Conservation (phyloP, 2,113 vertebrate genomes). For the Tetrao urogallus region DNA sequence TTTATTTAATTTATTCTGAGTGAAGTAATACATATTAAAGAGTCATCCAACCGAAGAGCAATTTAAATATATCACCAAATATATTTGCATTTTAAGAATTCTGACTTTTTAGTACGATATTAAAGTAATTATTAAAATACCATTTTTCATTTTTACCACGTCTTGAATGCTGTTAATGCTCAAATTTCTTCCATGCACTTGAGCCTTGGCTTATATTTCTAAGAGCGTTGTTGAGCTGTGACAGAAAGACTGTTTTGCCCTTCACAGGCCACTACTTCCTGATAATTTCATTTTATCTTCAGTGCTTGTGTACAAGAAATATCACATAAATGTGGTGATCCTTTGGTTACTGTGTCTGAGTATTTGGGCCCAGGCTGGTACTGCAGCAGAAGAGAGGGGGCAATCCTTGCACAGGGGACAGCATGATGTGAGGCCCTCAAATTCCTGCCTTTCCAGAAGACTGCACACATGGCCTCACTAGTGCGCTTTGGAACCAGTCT, state of each 20-base stretch:
- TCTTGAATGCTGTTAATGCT: conserved; percentile 23
- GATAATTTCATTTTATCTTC: conserved; percentile 74
- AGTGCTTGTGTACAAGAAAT: conserved; percentile 54
- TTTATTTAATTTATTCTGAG: conserved; percentile 12
- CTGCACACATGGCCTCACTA: fast-evolving
- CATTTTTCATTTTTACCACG: background rate
- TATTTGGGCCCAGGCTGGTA: background rate
- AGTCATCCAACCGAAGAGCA: conserved; percentile 1
- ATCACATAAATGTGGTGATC: conserved; percentile 25
- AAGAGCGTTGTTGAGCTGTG: conserved; percentile 43
- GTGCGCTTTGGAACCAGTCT: background rate
- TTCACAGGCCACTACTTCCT: conserved; percentile 75
- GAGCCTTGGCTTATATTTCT: conserved; percentile 46
- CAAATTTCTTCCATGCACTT: background rate
- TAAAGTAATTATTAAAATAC: background rate
- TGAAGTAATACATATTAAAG: conserved; percentile 31
- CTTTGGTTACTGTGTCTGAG: background rate
- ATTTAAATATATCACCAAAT: background rate
- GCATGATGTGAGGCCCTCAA: fast-evolving
- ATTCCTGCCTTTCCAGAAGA: fast-evolving
- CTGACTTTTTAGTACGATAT: background rate
- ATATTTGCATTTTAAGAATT: conserved; percentile 27
- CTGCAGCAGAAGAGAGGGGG: background rate
- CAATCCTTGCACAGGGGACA: fast-evolving
- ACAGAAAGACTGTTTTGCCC: conserved; percentile 57